Conservation (phyloP, 2,888 invertebrate species). For the Agriopis aurantiaria region DNA sequence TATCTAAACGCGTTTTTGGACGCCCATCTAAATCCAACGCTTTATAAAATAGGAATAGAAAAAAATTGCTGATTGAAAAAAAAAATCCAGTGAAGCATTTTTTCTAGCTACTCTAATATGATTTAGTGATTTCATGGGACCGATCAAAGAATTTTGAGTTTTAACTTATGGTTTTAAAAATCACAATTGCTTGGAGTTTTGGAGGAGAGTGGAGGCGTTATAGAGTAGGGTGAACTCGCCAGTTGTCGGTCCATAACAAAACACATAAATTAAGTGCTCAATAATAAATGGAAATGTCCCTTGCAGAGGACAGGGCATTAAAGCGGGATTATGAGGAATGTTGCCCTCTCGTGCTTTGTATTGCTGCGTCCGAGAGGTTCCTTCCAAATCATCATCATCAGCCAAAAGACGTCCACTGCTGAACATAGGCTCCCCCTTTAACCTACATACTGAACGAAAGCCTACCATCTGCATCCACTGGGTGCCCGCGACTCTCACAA, state of each 20-base stretch:
- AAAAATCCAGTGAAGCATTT: conserved; percentile 57
- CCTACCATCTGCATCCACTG: no score
- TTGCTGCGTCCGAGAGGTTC: conserved; percentile 48
- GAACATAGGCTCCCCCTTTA: no score
- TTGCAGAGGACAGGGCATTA: conserved; percentile 86
- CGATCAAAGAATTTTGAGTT: conserved; percentile 40
- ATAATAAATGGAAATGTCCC: conserved; percentile 87
- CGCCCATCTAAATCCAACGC: conserved; percentile 51
- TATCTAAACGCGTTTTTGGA: conserved; percentile 53
- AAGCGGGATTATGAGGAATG: conserved; percentile 84
- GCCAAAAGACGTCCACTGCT: no score
- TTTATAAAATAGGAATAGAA: no score
- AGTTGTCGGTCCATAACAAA: conserved; percentile 86
- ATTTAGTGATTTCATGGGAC: conserved; percentile 36
- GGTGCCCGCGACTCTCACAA: no score
- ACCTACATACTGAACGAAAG: no score
- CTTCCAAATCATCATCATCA: conserved; percentile 33
- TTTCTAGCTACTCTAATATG: conserved; percentile 52
- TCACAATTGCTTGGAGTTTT: background rate
- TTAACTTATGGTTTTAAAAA: background rate
- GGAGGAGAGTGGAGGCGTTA: conserved; percentile 52
- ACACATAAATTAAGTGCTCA: conserved; percentile 88
- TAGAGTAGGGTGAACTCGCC: conserved; percentile 57
- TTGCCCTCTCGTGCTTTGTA: conserved; percentile 70
- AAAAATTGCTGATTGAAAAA: no score